These are phyloP conservation scores for Nymphalis c-album DNA, from an alignment of 2,888 invertebrate genomes.

Conservation along the genomic window DNA sequence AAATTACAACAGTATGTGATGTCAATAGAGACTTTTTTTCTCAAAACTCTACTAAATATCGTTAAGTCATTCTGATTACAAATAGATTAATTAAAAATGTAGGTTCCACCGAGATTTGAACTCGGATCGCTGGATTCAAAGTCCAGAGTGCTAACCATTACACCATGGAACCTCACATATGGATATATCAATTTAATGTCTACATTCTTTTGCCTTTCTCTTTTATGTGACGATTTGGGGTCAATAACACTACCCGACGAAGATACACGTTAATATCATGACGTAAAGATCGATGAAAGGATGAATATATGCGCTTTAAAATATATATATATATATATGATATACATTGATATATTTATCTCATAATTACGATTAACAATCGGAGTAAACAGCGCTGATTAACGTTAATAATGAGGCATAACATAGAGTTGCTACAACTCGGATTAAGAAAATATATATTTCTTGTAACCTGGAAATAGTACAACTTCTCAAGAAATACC, in stretches of 20 bases:
- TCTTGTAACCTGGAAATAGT: no score
- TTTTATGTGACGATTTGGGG: constrained; percentile 24
- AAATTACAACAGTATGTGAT: no score
- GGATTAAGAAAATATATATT: no score
- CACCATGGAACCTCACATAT: constrained; percentile 84
- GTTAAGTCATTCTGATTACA: neutral
- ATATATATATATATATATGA: no score
- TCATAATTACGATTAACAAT: no score
- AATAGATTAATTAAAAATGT: constrained; percentile 14
- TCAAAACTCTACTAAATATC: neutral
- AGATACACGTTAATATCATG: neutral
- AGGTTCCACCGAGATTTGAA: constrained; percentile 91
- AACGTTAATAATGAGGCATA: no score
- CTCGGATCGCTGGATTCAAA: constrained; percentile 92
- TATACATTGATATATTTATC: no score
- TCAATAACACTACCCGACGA: constrained; percentile 7
- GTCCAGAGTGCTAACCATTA: constrained; percentile 92
- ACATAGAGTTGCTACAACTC: no score
- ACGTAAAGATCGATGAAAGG: constrained; percentile 2
- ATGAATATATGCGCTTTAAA: neutral
- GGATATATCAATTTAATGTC: constrained; percentile 41
- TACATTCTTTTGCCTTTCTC: constrained; percentile 33
- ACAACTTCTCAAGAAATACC: no score
- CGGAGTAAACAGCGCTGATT: no score
- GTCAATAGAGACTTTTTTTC: neutral